Conservation (phyloP, 2,113 vertebrate genomes). For the Nansenia antarctica region DNA sequence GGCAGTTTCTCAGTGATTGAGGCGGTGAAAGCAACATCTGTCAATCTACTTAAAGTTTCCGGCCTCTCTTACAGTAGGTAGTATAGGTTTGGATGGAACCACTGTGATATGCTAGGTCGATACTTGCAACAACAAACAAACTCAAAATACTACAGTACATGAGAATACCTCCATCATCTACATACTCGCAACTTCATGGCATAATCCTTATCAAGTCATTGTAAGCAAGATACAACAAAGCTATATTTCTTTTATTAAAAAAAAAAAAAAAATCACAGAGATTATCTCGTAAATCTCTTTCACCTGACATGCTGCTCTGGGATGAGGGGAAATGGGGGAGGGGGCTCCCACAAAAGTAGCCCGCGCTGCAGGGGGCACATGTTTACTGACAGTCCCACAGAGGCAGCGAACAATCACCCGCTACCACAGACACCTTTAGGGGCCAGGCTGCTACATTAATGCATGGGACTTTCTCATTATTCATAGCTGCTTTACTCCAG, state of each 20-base stretch:
- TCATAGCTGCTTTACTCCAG: conserved; percentile 66
- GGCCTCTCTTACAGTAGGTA: background rate
- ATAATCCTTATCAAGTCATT: background rate
- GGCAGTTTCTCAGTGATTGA: conserved; percentile 3
- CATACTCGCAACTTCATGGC: too few relatives aligned
- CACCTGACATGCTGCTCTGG: conserved; percentile 59
- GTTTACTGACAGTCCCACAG: conserved; percentile 73
- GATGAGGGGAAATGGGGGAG: conserved; percentile 49
- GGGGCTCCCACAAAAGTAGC: conserved; percentile 55
- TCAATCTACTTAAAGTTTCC: background rate
- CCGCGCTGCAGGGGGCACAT: conserved; percentile 64
- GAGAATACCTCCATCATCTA: background rate
- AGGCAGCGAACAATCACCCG: conserved; percentile 69
- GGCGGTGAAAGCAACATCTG: background rate
- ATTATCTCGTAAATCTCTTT: too few relatives aligned
- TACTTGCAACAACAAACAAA: background rate
- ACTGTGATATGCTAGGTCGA: background rate
- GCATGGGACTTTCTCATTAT: conserved; percentile 73
- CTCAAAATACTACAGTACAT: background rate
- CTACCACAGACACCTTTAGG: conserved; percentile 32
- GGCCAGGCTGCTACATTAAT: conserved; percentile 71
- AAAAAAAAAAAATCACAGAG: too few relatives aligned
- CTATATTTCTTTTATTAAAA: too few relatives aligned
- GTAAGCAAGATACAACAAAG: background rate
- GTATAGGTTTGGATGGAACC: background rate